These are phyloP conservation scores for Hylyphantes graminicola DNA, from an alignment of 1,140 invertebrate species.

Conservation along the genomic window DNA sequence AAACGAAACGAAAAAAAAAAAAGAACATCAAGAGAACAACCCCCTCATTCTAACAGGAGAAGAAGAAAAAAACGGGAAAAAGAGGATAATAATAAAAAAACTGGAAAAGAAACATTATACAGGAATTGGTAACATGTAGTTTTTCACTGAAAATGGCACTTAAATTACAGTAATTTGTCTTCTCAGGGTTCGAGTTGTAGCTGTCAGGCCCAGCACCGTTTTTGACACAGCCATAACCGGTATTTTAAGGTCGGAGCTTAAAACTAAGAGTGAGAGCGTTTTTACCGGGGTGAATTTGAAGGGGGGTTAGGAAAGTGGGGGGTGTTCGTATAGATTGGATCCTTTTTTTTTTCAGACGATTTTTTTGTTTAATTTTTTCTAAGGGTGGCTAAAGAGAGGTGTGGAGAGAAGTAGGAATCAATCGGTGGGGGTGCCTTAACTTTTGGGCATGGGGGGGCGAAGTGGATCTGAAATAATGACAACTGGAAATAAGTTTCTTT, in stretches of 20 bases:
- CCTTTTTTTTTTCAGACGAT: slow-evolving; percentile 5
- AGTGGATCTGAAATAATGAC: background rate
- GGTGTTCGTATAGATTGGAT: slow-evolving; percentile 54
- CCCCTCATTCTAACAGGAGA: slow-evolving; percentile 2
- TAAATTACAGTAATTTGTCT: slow-evolving; percentile 60
- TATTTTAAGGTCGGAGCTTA: slow-evolving; percentile 55
- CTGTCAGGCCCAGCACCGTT: slow-evolving; percentile 48
- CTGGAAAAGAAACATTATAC: slow-evolving; percentile 51
- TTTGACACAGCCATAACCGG: slow-evolving; percentile 56
- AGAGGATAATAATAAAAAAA: slow-evolving; percentile 1
- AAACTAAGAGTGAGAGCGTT: slow-evolving; percentile 58
- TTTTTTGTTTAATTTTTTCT: slow-evolving; percentile 29
- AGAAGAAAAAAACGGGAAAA: background rate
- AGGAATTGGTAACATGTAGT: slow-evolving; percentile 60
- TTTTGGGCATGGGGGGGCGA: background rate
- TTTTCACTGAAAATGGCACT: slow-evolving; percentile 61
- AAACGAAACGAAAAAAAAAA: slow-evolving; percentile 23
- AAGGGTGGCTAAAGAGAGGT: slow-evolving; percentile 21
- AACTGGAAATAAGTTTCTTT: background rate
- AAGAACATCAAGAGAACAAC: slow-evolving; percentile 36
- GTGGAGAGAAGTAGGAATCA: slow-evolving; percentile 50
- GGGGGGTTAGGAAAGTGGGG: slow-evolving; percentile 33
- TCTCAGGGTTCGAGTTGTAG: slow-evolving; percentile 24
- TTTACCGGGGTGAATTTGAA: slow-evolving; percentile 53
- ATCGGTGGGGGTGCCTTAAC: slow-evolving; percentile 8